These are phyloP conservation scores for Palloptera scutellata DNA, from an alignment of 2,888 invertebrate genomes.

Conservation along the genomic window DNA sequence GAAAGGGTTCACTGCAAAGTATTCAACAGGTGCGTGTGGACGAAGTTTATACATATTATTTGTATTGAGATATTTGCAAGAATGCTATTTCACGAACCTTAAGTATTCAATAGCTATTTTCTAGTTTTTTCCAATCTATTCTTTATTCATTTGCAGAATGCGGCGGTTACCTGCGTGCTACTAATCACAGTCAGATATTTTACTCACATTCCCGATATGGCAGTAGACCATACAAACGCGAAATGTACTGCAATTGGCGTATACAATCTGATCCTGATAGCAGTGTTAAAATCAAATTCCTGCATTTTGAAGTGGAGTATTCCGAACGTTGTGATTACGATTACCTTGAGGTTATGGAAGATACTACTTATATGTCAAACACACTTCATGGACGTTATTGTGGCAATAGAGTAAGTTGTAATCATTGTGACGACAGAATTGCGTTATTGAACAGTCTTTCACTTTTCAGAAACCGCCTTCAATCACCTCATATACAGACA, in stretches of 20 bases:
- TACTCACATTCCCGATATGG: constrained; percentile 96
- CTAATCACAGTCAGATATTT: constrained; percentile 79
- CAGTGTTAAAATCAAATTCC: constrained; percentile 84
- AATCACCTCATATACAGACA: constrained; percentile 87
- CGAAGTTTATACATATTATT: too few species aligned
- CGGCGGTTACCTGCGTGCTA: constrained; percentile 88
- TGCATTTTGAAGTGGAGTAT: constrained; percentile 77
- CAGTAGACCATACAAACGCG: constrained; percentile 85
- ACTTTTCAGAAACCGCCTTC: constrained; percentile 80
- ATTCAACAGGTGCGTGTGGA: constrained; percentile 78
- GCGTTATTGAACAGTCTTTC: neutral
- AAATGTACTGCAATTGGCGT: constrained; percentile 93
- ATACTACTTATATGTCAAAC: constrained; percentile 67
- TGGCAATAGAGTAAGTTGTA: constrained; percentile 76
- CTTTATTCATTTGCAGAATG: constrained; percentile 73
- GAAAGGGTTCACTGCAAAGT: constrained; percentile 91
- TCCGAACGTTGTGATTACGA: constrained; percentile 93
- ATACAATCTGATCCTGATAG: constrained; percentile 84
- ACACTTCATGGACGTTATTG: constrained; percentile 83
- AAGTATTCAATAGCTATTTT: neutral
- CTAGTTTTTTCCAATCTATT: too few species aligned
- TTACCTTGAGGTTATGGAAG: constrained; percentile 81
- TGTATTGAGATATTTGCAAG: neutral
- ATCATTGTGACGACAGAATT: neutral
- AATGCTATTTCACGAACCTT: neutral